phyloP scores from a whole-genome alignment of 2,797 vertebrate genomes.

The Anas capensis region DNA sequence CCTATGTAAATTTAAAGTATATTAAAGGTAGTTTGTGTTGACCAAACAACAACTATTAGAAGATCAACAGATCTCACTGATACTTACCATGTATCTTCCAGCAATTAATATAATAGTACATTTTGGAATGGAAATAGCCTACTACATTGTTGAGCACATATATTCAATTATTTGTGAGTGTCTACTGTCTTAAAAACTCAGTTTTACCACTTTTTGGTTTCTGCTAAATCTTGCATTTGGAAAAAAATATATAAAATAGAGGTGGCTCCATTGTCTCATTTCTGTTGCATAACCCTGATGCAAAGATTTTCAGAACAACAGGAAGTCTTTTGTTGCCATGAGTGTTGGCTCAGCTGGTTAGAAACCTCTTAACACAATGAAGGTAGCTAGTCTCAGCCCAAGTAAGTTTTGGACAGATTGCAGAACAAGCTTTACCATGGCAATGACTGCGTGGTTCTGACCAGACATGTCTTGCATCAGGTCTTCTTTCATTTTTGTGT shows the following conservation, averaged over 20 bases:
- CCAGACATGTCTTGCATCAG: background rate
- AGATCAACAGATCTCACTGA: background rate
- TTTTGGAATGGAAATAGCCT: background rate
- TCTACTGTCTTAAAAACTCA: background rate
- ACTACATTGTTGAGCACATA: background rate
- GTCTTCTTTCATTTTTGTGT: fast-evolving
- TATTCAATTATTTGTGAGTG: too few species aligned
- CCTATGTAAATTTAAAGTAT: background rate
- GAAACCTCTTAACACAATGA: background rate
- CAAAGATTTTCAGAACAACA: background rate
- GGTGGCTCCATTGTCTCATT: background rate
- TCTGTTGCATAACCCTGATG: background rate
- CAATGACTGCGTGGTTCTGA: background rate
- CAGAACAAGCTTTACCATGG: background rate
- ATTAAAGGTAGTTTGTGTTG: background rate
- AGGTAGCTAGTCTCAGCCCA: background rate
- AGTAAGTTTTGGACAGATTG: background rate
- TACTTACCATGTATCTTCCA: background rate
- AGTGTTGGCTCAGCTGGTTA: background rate
- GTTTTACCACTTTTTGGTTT: constrained; percentile 11
- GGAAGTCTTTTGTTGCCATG: background rate
- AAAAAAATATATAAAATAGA: background rate
- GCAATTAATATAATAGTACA: background rate
- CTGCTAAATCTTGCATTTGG: background rate
- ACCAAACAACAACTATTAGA: background rate